A percentile compares a stretch with the other conserved stretches of the same genome.
Evolutionary conservation across 2,113 vertebrate genomes (phyloP).

Genomic region (Oxygymnocypris stewartii): DNA sequence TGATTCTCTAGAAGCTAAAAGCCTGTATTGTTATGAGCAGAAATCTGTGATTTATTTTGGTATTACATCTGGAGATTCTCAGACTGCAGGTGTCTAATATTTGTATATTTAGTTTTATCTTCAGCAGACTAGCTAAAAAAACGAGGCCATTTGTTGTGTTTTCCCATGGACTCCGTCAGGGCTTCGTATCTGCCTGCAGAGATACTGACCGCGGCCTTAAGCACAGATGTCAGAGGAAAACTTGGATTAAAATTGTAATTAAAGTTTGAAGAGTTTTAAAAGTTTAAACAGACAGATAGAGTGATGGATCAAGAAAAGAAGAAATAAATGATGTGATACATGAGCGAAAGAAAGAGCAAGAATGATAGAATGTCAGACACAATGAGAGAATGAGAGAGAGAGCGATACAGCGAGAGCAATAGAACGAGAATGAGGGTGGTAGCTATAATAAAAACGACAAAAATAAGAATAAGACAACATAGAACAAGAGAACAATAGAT

Average conservation of each 20-base stretch:
- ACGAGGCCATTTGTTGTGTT: constrained; percentile 41
- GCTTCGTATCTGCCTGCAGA: constrained; percentile 7
- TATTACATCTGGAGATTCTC: not conserved
- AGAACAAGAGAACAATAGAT: not conserved
- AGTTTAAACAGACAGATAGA: not conserved
- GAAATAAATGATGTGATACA: no score
- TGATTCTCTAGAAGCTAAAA: not conserved
- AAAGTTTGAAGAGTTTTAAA: not conserved
- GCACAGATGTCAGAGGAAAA: not conserved
- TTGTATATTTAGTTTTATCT: constrained; percentile 30
- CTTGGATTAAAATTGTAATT: not conserved
- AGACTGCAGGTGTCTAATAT: constrained; percentile 20
- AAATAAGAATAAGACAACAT: not conserved
- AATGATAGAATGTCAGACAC: no score
- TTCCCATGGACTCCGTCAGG: constrained; percentile 29
- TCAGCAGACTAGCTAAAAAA: not conserved
- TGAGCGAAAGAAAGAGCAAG: no score
- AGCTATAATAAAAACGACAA: no score
- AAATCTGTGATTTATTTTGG: not conserved
- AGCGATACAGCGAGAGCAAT: not conserved
- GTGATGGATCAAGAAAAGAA: no score
- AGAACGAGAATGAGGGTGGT: not conserved
- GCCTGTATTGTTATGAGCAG: not conserved
- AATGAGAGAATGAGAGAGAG: not conserved
- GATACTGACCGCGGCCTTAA: constrained; percentile 19